Base-by-base conservation (phyloP, 1,140 invertebrate genomes). In the Drosophila triauraria region DNA sequence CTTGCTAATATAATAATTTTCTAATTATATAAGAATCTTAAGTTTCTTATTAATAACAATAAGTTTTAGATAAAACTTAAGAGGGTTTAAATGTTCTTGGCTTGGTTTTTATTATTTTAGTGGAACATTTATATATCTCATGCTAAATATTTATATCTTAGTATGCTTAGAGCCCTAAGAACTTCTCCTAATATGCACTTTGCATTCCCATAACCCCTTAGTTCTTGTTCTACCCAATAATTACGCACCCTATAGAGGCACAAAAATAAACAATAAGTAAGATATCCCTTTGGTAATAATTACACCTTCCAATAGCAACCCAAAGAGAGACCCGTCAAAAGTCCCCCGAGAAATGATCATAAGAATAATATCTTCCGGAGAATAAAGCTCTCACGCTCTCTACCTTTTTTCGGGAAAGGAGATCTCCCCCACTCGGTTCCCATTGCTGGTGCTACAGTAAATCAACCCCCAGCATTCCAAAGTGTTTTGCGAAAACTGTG, bases 401-500 rank as follows among this genome's bases (percentile, higher is more conserved):
- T 40, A 46, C 61, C 62, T 15, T 54, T 27, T 50, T 54, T 54
- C 7, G 51, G 51, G 32, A 0, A 23, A 3, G 20, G 4, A 35
- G 17, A 56, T 60, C 56, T 77, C 62, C 63, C 56, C 63, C 72
- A 77, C 74, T 60, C 58, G 53, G 62, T 67, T 51, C 43, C 53
- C 43, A 67, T 40, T 51, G 72, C 51, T 43, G 72, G 40, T 50
- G 72, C 27, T 25, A 64, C 51, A 54, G 38, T 59, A 78, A 56
- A 69, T 78, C 75, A 78, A 77, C 75, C 75, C 75, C 75, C 75
- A 47, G 51, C 75, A 78, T 78, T 77, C 75, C 75, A n/a, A 78
- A 61, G 75, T 78, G 75, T 78, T 69, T 77, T 54, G 25, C 50
- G 50, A 76, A 70, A 88, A 88, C 80, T 88, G 83, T 80, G 83